Evolutionary conservation across 2,888 invertebrate species (phyloP).

Genomic region (Torymus aiolomorphi): DNA sequence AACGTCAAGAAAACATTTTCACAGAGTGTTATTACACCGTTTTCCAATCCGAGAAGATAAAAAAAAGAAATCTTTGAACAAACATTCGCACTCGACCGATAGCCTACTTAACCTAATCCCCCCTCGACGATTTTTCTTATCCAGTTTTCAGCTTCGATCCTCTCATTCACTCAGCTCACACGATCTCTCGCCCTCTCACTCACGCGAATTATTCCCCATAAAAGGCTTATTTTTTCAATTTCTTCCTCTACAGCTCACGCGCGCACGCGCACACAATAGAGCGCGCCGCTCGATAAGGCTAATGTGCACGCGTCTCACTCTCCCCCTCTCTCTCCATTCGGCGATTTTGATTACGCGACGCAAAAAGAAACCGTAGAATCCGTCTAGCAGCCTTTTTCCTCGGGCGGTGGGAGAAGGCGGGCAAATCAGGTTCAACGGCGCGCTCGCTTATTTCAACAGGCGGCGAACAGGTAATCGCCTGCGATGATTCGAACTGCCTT

Average conservation of each 20-base stretch:
- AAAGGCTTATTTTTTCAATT: constrained; percentile 41
- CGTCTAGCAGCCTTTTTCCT: not conserved
- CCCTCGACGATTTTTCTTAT: no score
- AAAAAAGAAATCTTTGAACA: no score
- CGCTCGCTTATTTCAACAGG: constrained; percentile 22
- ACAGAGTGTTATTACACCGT: no score
- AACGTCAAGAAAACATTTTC: no score
- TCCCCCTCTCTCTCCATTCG: not conserved
- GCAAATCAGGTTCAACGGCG: constrained; percentile 17
- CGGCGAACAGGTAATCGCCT: constrained; percentile 40
- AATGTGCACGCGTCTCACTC: constrained; percentile 12
- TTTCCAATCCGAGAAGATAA: no score
- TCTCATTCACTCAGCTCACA: no score
- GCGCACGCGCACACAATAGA: constrained; percentile 22
- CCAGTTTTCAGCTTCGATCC: no score
- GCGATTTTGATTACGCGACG: constrained; percentile 37
- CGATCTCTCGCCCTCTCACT: no score
- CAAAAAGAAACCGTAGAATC: not conserved
- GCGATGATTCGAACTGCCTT: constrained; percentile 41
- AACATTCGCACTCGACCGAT: no score
- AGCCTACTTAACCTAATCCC: no score
- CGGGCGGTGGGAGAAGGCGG: not conserved
- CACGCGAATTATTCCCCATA: no score
- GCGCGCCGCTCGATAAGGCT: constrained; percentile 21
- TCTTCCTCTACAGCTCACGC: not conserved